Base-by-base conservation (phyloP, 2,888 invertebrate species). In the Loripinus fragilis region DNA sequence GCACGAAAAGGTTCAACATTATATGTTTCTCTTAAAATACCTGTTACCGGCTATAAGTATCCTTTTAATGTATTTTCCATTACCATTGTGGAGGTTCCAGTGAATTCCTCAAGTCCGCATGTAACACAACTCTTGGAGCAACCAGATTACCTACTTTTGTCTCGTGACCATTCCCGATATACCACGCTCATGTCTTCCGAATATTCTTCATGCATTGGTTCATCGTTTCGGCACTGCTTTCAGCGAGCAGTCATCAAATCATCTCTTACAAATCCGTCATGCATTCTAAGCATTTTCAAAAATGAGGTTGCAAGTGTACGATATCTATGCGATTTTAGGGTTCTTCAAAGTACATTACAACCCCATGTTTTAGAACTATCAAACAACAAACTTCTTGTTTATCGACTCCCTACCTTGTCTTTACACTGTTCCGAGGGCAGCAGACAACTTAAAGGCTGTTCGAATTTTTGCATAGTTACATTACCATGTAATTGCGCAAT, bases 61-160 rank as follows among this genome's bases (percentile, higher is more conserved):
- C 50, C 50, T 15, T 50, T 50, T 50, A 23, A 50, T 23, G 50
- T 50, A 12, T 50, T 50, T 23, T 50, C 50, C 17, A 23, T 50
- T 50, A 20, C 8, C 50, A 50, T n/a, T 10, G 50, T 50, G 15
- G 10, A 7, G 10, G 50, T 50, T n/a, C 50, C 50, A 12, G 5
- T 50, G 8, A 50, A 50, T 20, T 50, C 50, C 20, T 17, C 50
- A 17, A 50, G 50, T 50, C 50, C 10, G 5, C 50, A 50, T 12
- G 20, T 20, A 7, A 50, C 50, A 7, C 17, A 50, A 23, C 20
- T 50, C 5, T 50, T 50, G n/a, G n/a, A 23, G 5, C 50, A 50
- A 20, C 50, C 50, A n/a, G 50, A 50, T 23, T 50, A 50, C 50
- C n/a, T 50, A 23, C 50, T 50, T 50, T 50, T 50, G n/a, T 50